Evolutionary conservation across 2,113 vertebrate species (phyloP), one percentile per base, ranked within the genome.

Genomic region (Catharus minimus): DNA sequence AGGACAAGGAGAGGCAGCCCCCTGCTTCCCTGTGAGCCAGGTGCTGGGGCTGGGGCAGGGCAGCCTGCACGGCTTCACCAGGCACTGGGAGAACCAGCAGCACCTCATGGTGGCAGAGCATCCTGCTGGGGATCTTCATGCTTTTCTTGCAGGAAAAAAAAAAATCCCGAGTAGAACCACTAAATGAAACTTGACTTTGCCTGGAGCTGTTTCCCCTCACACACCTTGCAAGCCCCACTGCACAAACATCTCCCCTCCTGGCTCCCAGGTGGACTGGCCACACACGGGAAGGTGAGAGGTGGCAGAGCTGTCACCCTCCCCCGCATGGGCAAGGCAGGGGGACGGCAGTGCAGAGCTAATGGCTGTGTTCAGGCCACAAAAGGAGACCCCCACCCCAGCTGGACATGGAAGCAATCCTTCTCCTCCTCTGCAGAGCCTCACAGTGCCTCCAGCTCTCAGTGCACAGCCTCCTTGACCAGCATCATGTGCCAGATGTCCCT

Each of bases 241-340:
- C 27, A 39, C 1, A 5, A 69, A 82, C 18, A 44, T 3, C 19
- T 88, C 26, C 36, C 13, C 13, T 56, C 30, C 64, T 27, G 53
- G 43, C 26, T 67, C 53, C 39, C 33, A 49, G 18, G 33, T 3
- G 13, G 22, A 30, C 3, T 4, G 2, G 36, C 13, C 69, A 77
- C 24, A 3, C 13, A 4, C 0, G 5, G 71, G 57, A 82, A 62
- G 19, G 62, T 43, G 10, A 75, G 47, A 56, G 23, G 30, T 43
- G 38, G 52, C 50, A 93, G 65, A 57, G 32, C 7, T 49, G 56
- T 20, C 46, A 46, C 56, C 11, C 30, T 20, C n/a, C 47, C 26
- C 12, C 0, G 0, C 21, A 21, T 5, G 2, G 23, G 46, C 55
- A 77, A 60, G 18, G 38, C 8, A 2, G 7, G 12, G 46, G 49